Base-by-base conservation (phyloP, 2,888 invertebrate species). In the Lasioglossum morio region DNA sequence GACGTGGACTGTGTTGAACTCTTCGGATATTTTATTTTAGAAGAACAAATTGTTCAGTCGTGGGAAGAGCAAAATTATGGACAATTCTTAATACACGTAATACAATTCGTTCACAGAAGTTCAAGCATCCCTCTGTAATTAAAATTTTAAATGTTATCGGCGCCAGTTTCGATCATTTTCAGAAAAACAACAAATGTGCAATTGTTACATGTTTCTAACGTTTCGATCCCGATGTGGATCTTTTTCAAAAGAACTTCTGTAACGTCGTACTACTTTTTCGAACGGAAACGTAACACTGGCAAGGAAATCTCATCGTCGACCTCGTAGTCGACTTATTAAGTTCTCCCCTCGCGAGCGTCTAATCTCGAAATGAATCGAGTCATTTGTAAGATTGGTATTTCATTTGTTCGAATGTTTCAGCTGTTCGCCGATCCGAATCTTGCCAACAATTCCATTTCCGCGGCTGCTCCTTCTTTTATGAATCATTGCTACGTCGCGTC, bases 401-500 rank as follows among this genome's bases (percentile, higher is more conserved):
- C 84, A 46, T 79, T 84, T 73, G n/a, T 40, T 79, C 63, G 37
- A n/a, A n/a, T n/a, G 76, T n/a, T 66, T 72, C 37, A 66, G 57
- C 46, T 30, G 30, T 8, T 37, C 8, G n/a, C 72, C 66, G 63
- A 63, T 43, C 74, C 84, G 73, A 77, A 74, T 43, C 70, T 85
- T 70, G 73, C 84, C 76, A 77, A 75, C 79, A 77, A 80, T 80
- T 37, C 79, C 73, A 84, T 85, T 84, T 80, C 69, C 69, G n/a
- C 19, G 40, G 30, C 16, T 30, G 12, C 53, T 84, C 48, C 53
- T 81, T 72, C 77, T 81, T 86, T 85, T 57, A 48, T 72, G 78
- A 81, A 81, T 85, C 73, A 69, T 86, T 78, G 76, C 69, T 75
- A 78, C 30, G 14, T 1, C 48, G 57, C 57, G 53, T 10, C 37